Percentiles rank a stretch among this genome's conserved stretches.
These are phyloP conservation scores for Trematocara marginatum DNA, from an alignment of 2,113 vertebrate species.

Conservation along the genomic window DNA sequence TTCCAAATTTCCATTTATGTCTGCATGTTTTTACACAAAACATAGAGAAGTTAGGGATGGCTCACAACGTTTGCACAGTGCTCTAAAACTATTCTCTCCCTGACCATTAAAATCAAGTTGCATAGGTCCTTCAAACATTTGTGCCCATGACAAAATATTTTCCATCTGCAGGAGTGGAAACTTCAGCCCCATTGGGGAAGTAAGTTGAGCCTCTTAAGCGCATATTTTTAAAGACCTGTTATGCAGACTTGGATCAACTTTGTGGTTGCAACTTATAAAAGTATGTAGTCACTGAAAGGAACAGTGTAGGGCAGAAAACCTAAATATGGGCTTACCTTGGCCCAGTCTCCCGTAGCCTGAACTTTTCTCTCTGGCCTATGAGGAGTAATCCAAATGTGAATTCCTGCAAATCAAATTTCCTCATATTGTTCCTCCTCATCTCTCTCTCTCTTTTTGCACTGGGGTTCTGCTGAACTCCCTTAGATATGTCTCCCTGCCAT, in stretches of 20 bases:
- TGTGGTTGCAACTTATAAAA: neutral
- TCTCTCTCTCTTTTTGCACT: neutral
- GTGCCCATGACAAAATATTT: neutral
- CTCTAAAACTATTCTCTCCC: neutral
- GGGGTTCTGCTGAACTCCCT: neutral
- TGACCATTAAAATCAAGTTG: neutral
- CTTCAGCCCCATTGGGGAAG: neutral
- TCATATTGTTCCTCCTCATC: neutral
- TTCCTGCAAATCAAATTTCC: neutral
- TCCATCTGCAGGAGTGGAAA: neutral
- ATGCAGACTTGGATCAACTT: neutral
- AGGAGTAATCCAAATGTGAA: neutral
- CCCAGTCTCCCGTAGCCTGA: neutral
- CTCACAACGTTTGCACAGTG: neutral
- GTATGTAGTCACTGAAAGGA: neutral
- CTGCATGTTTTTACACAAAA: neutral
- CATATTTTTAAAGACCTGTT: neutral
- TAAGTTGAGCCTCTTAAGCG: neutral
- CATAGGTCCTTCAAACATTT: rapidly evolving
- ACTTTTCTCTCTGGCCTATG: neutral
- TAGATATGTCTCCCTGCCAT: neutral
- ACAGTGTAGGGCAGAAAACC: neutral
- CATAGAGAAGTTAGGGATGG: neutral
- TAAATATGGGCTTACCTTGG: neutral
- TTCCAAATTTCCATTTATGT: neutral